Conservation (phyloP, 1,140 invertebrate genomes). For the Saccostrea echinata region DNA sequence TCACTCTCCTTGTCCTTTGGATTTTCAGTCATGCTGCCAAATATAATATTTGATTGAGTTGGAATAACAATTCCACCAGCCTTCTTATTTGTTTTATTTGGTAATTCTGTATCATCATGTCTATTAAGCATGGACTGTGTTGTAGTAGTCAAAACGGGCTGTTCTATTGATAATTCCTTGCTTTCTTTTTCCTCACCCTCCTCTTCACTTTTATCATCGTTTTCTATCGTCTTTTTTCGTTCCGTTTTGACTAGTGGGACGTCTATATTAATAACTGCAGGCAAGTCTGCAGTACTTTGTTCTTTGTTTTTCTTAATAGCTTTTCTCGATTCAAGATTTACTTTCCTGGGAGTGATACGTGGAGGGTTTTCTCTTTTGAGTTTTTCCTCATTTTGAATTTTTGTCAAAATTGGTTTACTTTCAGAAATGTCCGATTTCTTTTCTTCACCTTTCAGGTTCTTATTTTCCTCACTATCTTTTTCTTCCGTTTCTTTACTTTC, state of each 20-base stretch:
- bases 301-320: neutral
- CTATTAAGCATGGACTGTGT: neutral
- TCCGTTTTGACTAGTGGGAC: neutral
- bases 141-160: neutral
- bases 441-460: neutral
- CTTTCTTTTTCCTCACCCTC: neutral
- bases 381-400: neutral
- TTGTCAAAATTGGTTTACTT: neutral
- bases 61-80: neutral
- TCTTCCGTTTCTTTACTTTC: neutral
- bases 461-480: neutral
- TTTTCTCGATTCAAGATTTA: neutral
- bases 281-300: neutral
- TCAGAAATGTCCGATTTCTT: neutral
- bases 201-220: neutral
- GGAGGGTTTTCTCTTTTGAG: neutral
- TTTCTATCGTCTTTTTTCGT: neutral
- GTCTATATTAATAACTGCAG: neutral
- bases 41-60: neutral
- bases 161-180: too few relatives aligned
- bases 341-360: neutral
- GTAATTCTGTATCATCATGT: neutral
- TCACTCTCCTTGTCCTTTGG: neutral
- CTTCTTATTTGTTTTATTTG: neutral
- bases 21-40: neutral